Evolutionary conservation across 2,797 vertebrate genomes (phyloP), one percentile per base, ranked within the genome.

Genomic region (Cephalopachus bancanus): DNA sequence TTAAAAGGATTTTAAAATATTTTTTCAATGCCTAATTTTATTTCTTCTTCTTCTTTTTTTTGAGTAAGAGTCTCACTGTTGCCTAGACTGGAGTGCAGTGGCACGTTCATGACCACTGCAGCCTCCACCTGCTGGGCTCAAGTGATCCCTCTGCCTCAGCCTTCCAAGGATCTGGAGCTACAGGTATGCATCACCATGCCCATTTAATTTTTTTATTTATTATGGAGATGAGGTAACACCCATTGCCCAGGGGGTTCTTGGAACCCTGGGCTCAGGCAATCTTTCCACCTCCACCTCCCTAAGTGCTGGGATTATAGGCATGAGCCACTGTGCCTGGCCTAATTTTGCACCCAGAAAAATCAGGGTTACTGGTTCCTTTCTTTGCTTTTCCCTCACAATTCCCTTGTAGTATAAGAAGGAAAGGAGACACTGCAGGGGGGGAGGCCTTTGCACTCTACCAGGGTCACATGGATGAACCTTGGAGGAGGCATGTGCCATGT

Each of bases 21-120:
- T 67, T 71, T 89, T 91, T 88, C 9, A 26, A 20, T 84, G 93
- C 67, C 5, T 6, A 67, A 60, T 84, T 62, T 95, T 72, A 83
- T 65, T 62, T 62, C 26, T 22, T 20, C 26, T 62, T 37, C 37
- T 37, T 37, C 37, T 62, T 24, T 26, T 60, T 60, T 20, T 24
- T 62, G 22, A 62, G 22, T 62, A 22, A 62, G 60, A 62, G 60
- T 22, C 24, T 62, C 26, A 24, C 24, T 11, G 1, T 62, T 24
- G 26, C 60, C 10, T 24, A 26, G 24, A 24, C 22, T 62, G 60
- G 60, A 62, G 60, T 26, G 26, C 60, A 62, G 22, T 26, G 60
- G 10, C 26, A 24, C 26, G 24, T 22, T 62, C 60, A 62, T 26
- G 11, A 24, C 60, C 60, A 62, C 60, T 62, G 24, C 60, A 62